Conservation (phyloP, 2,113 vertebrate species). For the Fregetta grallaria region DNA sequence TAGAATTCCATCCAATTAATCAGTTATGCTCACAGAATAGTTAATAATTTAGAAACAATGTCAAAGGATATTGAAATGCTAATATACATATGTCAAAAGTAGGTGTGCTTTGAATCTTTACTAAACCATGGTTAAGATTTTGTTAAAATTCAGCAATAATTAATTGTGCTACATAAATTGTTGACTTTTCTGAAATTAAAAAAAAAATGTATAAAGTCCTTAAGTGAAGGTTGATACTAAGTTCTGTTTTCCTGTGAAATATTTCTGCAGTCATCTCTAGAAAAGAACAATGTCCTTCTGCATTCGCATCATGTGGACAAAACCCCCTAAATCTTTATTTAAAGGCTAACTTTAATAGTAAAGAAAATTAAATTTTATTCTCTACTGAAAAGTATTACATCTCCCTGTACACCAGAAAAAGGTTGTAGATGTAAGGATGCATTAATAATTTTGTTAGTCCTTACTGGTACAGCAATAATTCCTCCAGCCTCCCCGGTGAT, state of each 20-base stretch:
- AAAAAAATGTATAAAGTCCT: not conserved
- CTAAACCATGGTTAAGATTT: not conserved
- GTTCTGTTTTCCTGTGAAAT: not conserved
- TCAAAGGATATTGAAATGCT: constrained; percentile 53
- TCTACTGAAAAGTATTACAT: not conserved
- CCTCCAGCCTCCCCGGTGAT: not conserved
- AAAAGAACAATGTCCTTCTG: not conserved
- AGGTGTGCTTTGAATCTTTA: not conserved
- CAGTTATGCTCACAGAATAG: constrained; percentile 40
- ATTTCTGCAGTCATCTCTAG: not conserved
- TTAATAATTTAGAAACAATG: constrained; percentile 51
- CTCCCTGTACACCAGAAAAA: not conserved
- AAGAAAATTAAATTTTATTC: not conserved
- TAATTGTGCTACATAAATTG: not conserved
- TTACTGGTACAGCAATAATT: not conserved
- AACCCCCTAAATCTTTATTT: not conserved
- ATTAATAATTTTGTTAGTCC: not conserved
- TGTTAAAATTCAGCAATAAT: not conserved
- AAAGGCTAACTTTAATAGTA: not conserved
- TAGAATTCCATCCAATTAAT: constrained; percentile 53
- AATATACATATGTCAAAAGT: constrained; percentile 5
- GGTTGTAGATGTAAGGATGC: not conserved
- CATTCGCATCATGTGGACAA: not conserved
- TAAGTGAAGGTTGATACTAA: not conserved
- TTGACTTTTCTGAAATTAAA: not conserved